These are phyloP conservation scores for Drosophila bunnanda DNA, from an alignment of 2,888 invertebrate species.

Conservation along the genomic window DNA sequence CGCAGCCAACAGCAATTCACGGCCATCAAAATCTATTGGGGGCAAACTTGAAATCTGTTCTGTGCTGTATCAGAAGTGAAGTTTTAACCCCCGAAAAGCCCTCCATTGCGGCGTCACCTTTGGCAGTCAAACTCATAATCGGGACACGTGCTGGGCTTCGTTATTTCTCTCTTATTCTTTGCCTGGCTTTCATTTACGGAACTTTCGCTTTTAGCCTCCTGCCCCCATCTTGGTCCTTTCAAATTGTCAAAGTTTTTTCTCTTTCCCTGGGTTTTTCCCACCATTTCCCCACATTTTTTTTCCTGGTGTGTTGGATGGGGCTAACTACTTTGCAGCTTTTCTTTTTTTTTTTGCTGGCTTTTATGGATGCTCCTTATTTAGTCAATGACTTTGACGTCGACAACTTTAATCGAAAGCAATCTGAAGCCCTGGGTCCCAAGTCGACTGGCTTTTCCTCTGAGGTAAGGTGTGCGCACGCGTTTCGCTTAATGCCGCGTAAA, in stretches of 20 bases:
- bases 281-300: not conserved
- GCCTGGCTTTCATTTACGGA: conserved; percentile 40
- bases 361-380: conserved; percentile 68
- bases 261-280: not conserved
- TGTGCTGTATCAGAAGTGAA: conserved; percentile 29
- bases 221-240: conserved; percentile 9
- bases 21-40: conserved; percentile 46
- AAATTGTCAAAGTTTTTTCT: conserved; percentile 75
- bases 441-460: conserved; percentile 14
- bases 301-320: conserved; percentile 6
- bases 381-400: conserved; percentile 78
- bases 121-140: conserved; percentile 59
- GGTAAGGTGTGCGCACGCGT: conserved; percentile 71
- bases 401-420: conserved; percentile 78
- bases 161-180: conserved; percentile 63
- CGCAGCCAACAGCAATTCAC: conserved; percentile 26
- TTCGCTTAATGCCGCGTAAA: conserved; percentile 78
- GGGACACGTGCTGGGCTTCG: conserved; percentile 74
- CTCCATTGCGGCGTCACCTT: conserved; percentile 52
- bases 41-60: conserved; percentile 38
- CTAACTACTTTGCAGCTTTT: conserved; percentile 43
- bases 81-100: conserved; percentile 20
- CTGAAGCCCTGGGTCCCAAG: conserved; percentile 15
- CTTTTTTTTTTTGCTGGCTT: conserved; percentile 28
- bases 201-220: conserved; percentile 13